A percentile compares a stretch with the other conserved stretches of the same genome.
phyloP scores from a whole-genome alignment of 2,797 vertebrate genomes.

The Merluccius polli region DNA sequence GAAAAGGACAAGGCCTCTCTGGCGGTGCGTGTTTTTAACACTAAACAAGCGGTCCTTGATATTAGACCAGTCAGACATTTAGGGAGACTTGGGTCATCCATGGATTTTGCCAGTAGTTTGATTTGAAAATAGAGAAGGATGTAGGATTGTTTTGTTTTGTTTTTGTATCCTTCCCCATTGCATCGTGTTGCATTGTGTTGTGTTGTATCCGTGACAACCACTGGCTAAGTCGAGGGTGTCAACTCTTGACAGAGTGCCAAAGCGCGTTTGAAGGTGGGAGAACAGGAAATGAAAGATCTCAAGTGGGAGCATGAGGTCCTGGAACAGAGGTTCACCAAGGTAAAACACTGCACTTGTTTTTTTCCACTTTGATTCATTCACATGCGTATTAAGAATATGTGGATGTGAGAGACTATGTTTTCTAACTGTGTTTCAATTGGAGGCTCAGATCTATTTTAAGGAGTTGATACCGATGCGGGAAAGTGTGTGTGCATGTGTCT shows the following conservation, averaged over 20 bases:
- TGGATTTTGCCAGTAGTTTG: not conserved
- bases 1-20: constrained; percentile 71
- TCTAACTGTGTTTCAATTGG: not conserved
- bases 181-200: not conserved
- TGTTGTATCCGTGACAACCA: constrained; percentile 3
- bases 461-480: not conserved
- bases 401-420: constrained; percentile 3
- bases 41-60: not conserved
- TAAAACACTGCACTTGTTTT: constrained; percentile 45
- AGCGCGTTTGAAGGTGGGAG: constrained; percentile 71
- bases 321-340: constrained; percentile 79
- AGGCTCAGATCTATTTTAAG: not conserved
- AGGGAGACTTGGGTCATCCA: not conserved
- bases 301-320: constrained; percentile 82
- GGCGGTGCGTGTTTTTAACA: constrained; percentile 37
- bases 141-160: not conserved
- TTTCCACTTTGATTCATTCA: not conserved
- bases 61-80: not conserved
- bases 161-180: not conserved
- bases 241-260: constrained; percentile 67
- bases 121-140: not conserved
- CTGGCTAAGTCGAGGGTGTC: constrained; percentile 14
- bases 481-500: not conserved
- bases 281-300: constrained; percentile 76
- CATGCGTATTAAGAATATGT: not conserved